Percentiles rank a stretch among this genome's conserved stretches.
Conservation (phyloP, 2,888 invertebrate genomes). For the Tenthredo scrophulariae region DNA sequence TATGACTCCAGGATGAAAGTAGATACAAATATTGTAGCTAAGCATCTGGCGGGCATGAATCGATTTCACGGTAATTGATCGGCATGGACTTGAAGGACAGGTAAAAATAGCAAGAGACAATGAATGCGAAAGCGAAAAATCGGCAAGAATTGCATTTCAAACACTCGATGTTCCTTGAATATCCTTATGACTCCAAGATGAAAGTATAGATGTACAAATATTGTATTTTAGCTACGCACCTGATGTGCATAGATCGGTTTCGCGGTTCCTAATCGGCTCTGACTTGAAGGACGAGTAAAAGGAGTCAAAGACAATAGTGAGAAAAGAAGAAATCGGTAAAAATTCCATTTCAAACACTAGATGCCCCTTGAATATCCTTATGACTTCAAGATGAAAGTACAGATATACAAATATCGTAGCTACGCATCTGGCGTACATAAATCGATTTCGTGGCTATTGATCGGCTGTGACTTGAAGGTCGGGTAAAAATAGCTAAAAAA, state of each 20-base stretch:
- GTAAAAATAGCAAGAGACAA: background rate
- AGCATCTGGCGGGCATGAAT: background rate
- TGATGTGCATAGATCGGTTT: background rate
- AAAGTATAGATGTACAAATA: background rate
- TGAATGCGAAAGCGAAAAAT: background rate
- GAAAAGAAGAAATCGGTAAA: background rate
- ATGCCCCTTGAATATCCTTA: background rate
- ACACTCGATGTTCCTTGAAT: background rate
- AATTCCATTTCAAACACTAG: background rate
- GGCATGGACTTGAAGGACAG: background rate
- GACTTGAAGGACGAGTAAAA: no score
- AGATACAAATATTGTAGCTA: background rate
- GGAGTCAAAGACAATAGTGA: background rate
- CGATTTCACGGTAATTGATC: background rate
- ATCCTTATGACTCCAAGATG: background rate
- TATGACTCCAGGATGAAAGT: background rate
- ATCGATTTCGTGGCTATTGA: no score
- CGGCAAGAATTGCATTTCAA: background rate
- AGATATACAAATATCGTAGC: no score
- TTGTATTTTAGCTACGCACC: background rate
- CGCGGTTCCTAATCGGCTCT: background rate
- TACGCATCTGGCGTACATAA: no score
- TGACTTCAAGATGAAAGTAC: background rate
- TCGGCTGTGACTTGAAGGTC: no score
- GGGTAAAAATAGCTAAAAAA: no score